These are phyloP conservation scores for Nothobranchius furzeri DNA, from an alignment of 2,113 vertebrate genomes.

Conservation along the genomic window DNA sequence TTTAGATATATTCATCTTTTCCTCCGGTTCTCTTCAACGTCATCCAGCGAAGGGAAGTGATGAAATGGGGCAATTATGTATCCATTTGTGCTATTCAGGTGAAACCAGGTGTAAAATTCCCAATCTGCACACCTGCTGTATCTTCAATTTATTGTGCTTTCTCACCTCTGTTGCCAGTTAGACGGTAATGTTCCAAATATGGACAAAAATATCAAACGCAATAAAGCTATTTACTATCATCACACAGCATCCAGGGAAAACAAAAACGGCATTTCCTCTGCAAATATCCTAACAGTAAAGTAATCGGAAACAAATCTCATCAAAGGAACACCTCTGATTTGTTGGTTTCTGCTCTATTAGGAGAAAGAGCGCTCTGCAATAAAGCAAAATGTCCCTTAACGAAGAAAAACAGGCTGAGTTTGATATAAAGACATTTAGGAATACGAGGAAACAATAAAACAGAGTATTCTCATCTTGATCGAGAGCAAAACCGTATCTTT, in stretches of 20 bases:
- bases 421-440: constrained; percentile 54
- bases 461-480: constrained; percentile 26
- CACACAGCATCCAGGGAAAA: constrained; percentile 32
- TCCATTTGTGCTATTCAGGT: constrained; percentile 75
- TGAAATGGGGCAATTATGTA: constrained; percentile 77
- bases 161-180: constrained; percentile 59
- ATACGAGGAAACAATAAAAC: constrained; percentile 49
- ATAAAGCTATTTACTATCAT: constrained; percentile 63
- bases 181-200: constrained; percentile 63
- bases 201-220: constrained; percentile 57
- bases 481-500: constrained; percentile 18
- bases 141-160: constrained; percentile 63
- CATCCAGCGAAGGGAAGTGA: constrained; percentile 66
- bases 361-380: constrained; percentile 33
- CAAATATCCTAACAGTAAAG: constrained; percentile 24
- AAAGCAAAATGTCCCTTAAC: constrained; percentile 48
- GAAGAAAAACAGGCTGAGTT: constrained; percentile 50
- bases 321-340: constrained; percentile 15
- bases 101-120: constrained; percentile 79
- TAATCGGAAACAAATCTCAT: constrained; percentile 28
- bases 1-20: constrained; percentile 60
- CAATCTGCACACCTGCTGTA: constrained; percentile 77
- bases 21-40: constrained; percentile 63
- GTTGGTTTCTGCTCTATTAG: constrained; percentile 35
- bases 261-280: constrained; percentile 19